A percentile compares a stretch with the other conserved stretches of the same genome.
Evolutionary conservation across 1,140 invertebrate species (phyloP).

Genomic region (Geopemphigus sp.): DNA sequence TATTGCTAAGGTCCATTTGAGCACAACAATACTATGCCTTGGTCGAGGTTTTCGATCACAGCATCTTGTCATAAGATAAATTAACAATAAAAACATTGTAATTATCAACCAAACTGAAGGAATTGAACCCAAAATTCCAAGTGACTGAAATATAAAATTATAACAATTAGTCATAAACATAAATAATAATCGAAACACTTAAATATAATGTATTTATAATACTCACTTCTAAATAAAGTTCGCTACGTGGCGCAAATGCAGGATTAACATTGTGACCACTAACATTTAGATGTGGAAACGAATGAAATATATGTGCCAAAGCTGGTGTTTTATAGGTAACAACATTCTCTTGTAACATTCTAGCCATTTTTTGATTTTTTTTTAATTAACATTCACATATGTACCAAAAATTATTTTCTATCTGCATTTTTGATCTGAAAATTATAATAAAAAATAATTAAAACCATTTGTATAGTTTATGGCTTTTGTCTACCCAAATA

Average conservation of each 20-base stretch:
- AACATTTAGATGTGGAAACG: conserved; percentile 82
- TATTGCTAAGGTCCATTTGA: conserved; percentile 79
- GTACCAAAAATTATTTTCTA: neutral
- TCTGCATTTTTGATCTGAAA: conserved; percentile 37
- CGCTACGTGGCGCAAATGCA: conserved; percentile 83
- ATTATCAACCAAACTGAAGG: conserved; percentile 87
- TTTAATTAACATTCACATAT: neutral
- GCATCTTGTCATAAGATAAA: conserved; percentile 89
- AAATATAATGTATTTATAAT: neutral
- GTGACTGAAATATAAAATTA: conserved; percentile 66
- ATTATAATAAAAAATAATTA: conserved; percentile 18
- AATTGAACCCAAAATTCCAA: conserved; percentile 85
- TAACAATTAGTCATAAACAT: conserved; percentile 48
- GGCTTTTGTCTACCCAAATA: neutral
- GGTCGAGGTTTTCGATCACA: conserved; percentile 86
- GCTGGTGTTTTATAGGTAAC: conserved; percentile 73
- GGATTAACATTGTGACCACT: conserved; percentile 83
- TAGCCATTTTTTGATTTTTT: conserved; percentile 37
- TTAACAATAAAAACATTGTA: conserved; percentile 79
- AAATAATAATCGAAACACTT: neutral
- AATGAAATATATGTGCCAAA: conserved; percentile 80
- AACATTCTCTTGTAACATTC: conserved; percentile 51
- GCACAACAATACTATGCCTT: conserved; percentile 76
- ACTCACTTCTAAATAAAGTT: conserved; percentile 84
- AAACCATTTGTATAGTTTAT: neutral